Evolutionary conservation across 2,888 invertebrate genomes (phyloP).

Genomic region (Empis livida): DNA sequence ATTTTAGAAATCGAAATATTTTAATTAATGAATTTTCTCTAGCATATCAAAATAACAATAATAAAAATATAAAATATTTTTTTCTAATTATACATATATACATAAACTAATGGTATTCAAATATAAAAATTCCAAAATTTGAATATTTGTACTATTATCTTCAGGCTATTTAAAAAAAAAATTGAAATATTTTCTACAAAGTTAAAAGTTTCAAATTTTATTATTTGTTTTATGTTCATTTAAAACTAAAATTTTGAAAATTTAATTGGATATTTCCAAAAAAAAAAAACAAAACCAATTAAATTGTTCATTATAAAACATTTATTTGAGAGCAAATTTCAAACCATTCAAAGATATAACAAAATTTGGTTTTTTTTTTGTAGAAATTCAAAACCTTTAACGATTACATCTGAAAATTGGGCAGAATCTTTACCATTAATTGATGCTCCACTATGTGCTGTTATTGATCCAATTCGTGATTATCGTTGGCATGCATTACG

Average conservation of each 20-base stretch:
- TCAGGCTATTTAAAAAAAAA: not conserved
- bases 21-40: not conserved
- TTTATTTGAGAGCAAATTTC: too few species aligned
- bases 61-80: not conserved
- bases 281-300: slow-evolving; percentile 2
- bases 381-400: slow-evolving; percentile 33
- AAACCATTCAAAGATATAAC: too few species aligned
- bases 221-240: too few species aligned
- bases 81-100: too few species aligned
- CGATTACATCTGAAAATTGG: slow-evolving; percentile 50
- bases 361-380: not conserved
- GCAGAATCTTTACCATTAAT: slow-evolving; percentile 51
- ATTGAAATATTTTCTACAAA: too few species aligned
- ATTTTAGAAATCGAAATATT: not conserved
- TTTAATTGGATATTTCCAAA: not conserved
- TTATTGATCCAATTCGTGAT: slow-evolving; percentile 61
- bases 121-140: too few species aligned
- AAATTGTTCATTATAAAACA: too few species aligned
- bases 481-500: slow-evolving; percentile 64
- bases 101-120: not conserved
- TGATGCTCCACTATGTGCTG: slow-evolving; percentile 54
- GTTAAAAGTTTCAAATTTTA: too few species aligned
- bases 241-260: too few species aligned
- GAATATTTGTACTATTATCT: not conserved
- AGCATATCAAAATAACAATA: too few species aligned